Evolutionary conservation across 1,140 invertebrate species (phyloP).

Genomic region (Drosophila willistoni): DNA sequence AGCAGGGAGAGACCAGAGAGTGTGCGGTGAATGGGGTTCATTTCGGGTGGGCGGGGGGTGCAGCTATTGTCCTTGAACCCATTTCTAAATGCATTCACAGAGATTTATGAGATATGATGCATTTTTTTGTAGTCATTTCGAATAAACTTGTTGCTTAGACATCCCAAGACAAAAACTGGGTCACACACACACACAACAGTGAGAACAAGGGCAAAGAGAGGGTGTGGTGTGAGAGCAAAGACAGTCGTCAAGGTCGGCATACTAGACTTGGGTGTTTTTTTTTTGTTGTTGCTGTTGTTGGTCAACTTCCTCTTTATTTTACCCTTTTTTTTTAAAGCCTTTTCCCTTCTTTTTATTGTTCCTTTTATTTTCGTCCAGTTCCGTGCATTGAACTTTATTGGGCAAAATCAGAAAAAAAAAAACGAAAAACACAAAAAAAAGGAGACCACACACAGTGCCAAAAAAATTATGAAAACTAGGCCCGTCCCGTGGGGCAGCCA

Average conservation of each 20-base stretch:
- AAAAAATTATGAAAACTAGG: constrained; percentile 19
- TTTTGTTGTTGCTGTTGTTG: background rate
- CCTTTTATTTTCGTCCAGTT: background rate
- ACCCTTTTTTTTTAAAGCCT: background rate
- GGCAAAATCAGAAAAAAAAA: background rate
- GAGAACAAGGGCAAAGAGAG: background rate
- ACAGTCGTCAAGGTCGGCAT: constrained; percentile 17
- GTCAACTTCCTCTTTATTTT: background rate
- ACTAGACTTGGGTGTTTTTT: background rate
- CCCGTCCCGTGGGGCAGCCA: constrained; percentile 15
- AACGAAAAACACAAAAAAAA: background rate
- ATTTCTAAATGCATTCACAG: constrained; percentile 23
- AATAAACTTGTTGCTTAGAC: constrained; percentile 18
- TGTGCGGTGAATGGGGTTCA: background rate
- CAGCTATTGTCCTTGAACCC: constrained; percentile 44
- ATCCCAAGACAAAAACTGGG: constrained; percentile 11
- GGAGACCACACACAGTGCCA: background rate
- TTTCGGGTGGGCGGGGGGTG: too few species aligned
- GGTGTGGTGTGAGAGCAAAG: background rate
- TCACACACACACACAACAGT: background rate
- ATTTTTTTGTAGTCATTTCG: constrained; percentile 10
- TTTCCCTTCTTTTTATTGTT: background rate
- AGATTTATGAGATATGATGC: constrained; percentile 18
- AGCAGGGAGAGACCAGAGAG: constrained; percentile 13
- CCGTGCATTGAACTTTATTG: constrained; percentile 47